Base-by-base conservation (phyloP, 2,888 invertebrate genomes). In the Lathronympha strigana region DNA sequence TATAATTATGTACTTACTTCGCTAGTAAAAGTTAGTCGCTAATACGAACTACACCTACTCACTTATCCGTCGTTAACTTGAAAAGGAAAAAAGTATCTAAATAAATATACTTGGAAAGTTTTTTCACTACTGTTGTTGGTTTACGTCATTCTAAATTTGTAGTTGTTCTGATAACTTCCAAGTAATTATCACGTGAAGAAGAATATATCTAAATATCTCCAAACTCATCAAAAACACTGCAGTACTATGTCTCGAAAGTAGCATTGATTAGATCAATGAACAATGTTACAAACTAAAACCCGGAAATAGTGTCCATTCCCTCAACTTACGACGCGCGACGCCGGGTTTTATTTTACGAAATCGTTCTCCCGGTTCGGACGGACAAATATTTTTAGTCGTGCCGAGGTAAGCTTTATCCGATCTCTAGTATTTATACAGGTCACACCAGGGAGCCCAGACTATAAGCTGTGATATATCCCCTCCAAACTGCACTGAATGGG, bases 381-480 rank as follows among this genome's bases (percentile, higher is more conserved):
- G 66, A 70, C 70, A 72, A 71, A 73, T 76, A 76, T 76, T 78
- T 74, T 72, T 70, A 72, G 71, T 71, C 72, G 77, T 67, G 55
- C 71, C 49, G 53, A 76, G 72, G 78, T 74, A 77, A 77, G 72
- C 71, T 72, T 72, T 70, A 75, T 73, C 69, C 76, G 72, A 68
- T 45, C 61, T 67, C 70, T 54, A 69, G 71, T 72, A 74, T 72
- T 69, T 69, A 69, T 71, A 68, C 71, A 72, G 73, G 75, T 74
- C 70, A 75, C 74, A 72, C 72, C 67, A 69, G 74, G 70, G 76
- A 72, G 67, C 70, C 70, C 68, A 69, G 69, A 71, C 73, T 71
- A 73, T 77, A 78, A 76, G 72, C 72, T 62, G 75, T 77, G 78
- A 78, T 78, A 78, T 78, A 81, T 79, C 73, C 73, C 68, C 70